Evolutionary conservation across 2,888 invertebrate species (phyloP).

Genomic region (Acleris emargana): DNA sequence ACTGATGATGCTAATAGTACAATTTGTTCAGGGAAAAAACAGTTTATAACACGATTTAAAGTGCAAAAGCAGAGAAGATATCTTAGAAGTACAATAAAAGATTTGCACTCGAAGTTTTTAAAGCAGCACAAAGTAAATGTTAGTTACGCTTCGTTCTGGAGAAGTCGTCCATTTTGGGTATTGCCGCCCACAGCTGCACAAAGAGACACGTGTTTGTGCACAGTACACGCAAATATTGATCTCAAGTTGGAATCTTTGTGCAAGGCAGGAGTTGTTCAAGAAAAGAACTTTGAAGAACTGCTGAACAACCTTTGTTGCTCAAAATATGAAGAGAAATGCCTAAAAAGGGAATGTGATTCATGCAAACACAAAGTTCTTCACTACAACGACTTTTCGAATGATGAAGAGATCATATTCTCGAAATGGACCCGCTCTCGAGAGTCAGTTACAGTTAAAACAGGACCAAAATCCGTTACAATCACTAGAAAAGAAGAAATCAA

Average conservation of each 20-base stretch:
- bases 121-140: neutral
- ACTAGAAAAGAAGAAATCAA: conserved; percentile 2
- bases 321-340: conserved; percentile 1
- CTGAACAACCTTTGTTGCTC: neutral
- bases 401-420: neutral
- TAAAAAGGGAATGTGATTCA: neutral
- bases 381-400: neutral
- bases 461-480: neutral
- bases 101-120: conserved; percentile 8
- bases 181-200: conserved; percentile 6
- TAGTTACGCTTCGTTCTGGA: conserved; percentile 4
- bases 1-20: conserved; percentile 6
- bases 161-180: conserved; percentile 5
- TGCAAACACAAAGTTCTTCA: neutral
- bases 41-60: conserved; percentile 8
- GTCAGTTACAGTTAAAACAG: neutral
- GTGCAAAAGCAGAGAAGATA: conserved; percentile 4
- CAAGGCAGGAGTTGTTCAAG: conserved; percentile 6
- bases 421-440: conserved; percentile 1
- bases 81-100: neutral
- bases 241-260: conserved; percentile 4
- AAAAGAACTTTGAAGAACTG: conserved; percentile 12
- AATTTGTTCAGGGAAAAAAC: conserved; percentile 8
- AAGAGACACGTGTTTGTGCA: conserved; percentile 10
- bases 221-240: conserved; percentile 3